Evolutionary conservation across 2,113 vertebrate genomes (phyloP).

Genomic region (Sitta europaea): DNA sequence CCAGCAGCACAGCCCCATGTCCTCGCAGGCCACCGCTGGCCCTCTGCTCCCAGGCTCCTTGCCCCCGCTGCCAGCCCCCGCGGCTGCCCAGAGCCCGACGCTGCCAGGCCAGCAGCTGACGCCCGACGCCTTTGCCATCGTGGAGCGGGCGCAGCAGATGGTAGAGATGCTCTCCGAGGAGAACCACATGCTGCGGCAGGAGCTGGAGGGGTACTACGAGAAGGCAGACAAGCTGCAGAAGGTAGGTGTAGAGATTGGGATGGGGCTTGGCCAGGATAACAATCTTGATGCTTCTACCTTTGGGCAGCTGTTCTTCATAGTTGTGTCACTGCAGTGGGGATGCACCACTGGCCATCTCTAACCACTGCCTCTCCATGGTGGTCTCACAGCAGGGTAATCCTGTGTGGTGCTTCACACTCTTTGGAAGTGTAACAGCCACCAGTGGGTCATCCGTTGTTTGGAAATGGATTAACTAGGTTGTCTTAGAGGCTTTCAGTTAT

Average conservation of each 20-base stretch:
- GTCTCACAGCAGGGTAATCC: not conserved
- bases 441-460: not conserved
- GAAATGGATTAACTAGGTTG: not conserved
- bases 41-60: conserved; percentile 65
- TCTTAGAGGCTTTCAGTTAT: not conserved
- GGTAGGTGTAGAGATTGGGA: conserved; percentile 57
- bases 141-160: conserved; percentile 85
- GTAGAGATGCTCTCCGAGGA: conserved; percentile 83
- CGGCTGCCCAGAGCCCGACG: not conserved
- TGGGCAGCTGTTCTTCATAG: not conserved
- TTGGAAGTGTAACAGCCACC: not conserved
- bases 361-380: not conserved
- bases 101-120: conserved; percentile 70
- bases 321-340: not conserved
- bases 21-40: conserved; percentile 70
- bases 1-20: conserved; percentile 81
- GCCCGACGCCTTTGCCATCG: conserved; percentile 76
- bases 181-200: conserved; percentile 80
- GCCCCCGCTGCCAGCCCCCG: conserved; percentile 38
- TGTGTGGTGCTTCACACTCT: rapidly evolving
- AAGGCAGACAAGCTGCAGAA: conserved; percentile 82
- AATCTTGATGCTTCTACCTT: not conserved
- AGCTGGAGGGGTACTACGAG: conserved; percentile 79
- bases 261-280: not conserved
- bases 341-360: not conserved